phyloP scores from a whole-genome alignment of 1,140 invertebrate species.

The Drosophila simulans region DNA sequence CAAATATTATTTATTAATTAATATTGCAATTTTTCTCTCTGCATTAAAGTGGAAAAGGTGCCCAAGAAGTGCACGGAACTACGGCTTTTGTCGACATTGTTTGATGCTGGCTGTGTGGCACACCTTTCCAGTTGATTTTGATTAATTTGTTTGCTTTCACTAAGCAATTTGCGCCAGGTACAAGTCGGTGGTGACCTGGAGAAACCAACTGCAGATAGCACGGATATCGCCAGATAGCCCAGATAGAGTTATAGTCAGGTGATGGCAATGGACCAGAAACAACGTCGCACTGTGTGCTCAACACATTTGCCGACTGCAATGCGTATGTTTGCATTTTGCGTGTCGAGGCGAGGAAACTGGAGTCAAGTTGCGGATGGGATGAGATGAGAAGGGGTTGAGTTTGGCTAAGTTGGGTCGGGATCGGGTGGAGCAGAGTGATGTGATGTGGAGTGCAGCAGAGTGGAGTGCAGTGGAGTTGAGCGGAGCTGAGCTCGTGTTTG shows the following conservation, averaged over 20 bases:
- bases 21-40: not conserved
- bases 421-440: constrained; percentile 1
- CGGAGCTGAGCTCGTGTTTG: constrained; percentile 47
- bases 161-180: constrained; percentile 67
- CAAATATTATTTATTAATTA: too few species aligned
- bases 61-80: constrained; percentile 4
- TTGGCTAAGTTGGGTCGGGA: constrained; percentile 7
- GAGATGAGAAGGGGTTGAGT: constrained; percentile 4
- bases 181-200: constrained; percentile 29
- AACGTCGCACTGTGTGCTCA: constrained; percentile 54
- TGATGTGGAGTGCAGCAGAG: not conserved
- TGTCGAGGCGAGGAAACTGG: constrained; percentile 50
- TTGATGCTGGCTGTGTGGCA: constrained; percentile 54
- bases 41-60: not conserved
- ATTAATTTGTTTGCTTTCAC: constrained; percentile 81
- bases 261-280: constrained; percentile 70
- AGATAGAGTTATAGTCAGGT: constrained; percentile 71
- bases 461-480: not conserved
- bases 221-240: constrained; percentile 18
- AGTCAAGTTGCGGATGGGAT: not conserved
- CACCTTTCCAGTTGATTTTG: constrained; percentile 73
- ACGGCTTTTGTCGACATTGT: constrained; percentile 45
- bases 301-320: constrained; percentile 76
- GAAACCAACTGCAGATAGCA: constrained; percentile 1
- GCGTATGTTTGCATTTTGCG: constrained; percentile 76